These are phyloP conservation scores for Harpegnathos saltator DNA, from an alignment of 1,140 invertebrate genomes.

Conservation along the genomic window DNA sequence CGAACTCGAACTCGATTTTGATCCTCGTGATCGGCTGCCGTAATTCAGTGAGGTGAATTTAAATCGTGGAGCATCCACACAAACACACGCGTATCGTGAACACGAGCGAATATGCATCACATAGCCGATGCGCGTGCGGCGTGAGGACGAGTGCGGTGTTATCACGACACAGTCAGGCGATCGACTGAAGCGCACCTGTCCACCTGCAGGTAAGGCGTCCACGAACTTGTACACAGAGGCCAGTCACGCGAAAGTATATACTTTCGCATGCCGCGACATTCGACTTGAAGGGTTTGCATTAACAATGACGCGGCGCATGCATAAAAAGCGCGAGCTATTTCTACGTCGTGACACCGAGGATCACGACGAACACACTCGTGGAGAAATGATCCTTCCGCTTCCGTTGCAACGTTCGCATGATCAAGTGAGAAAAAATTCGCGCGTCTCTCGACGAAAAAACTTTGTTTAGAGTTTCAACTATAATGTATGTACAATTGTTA, in stretches of 20 bases:
- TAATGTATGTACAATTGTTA: too few relatives aligned
- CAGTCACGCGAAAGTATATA: neutral
- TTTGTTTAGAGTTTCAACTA: too few relatives aligned
- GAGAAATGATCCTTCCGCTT: neutral
- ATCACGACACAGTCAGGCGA: conserved; percentile 40
- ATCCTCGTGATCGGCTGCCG: too few relatives aligned
- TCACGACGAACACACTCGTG: neutral
- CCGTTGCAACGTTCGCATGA: neutral
- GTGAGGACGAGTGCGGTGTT: conserved; percentile 8
- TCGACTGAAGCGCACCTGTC: conserved; percentile 58
- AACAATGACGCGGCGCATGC: conserved; percentile 17
- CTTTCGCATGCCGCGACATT: neutral
- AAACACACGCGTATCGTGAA: neutral
- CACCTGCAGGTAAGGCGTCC: conserved; percentile 23
- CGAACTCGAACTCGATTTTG: too few relatives aligned
- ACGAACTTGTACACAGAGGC: neutral
- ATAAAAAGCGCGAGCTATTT: conserved; percentile 3
- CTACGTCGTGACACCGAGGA: neutral
- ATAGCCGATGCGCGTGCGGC: neutral
- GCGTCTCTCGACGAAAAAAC: too few relatives aligned
- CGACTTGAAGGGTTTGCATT: conserved; percentile 9
- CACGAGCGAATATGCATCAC: neutral
- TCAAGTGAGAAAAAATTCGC: neutral
- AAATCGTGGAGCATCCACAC: neutral
- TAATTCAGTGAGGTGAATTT: neutral